phyloP scores from a whole-genome alignment of 2,888 invertebrate genomes.

The Phragmatobia fuliginosa region DNA sequence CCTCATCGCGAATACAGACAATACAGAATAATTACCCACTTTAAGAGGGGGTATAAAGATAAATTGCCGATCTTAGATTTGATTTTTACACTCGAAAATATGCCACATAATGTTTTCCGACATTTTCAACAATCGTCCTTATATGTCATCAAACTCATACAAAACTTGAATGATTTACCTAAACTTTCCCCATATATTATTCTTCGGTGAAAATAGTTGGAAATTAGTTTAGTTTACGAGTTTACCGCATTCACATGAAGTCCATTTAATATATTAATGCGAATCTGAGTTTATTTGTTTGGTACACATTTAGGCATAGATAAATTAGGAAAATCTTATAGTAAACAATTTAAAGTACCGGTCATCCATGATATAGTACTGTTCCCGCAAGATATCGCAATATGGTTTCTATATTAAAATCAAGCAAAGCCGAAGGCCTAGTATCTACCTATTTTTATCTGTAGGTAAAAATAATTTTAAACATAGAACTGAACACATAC shows the following conservation, averaged over 20 bases:
- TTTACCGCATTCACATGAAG: too few relatives aligned
- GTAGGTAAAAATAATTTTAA: too few relatives aligned
- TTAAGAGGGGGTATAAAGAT: too few relatives aligned
- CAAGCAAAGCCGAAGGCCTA: background rate
- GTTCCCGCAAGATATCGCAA: too few relatives aligned
- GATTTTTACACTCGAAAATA: too few relatives aligned
- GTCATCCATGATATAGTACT: background rate
- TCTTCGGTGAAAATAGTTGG: background rate
- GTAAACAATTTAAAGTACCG: background rate
- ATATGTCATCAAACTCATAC: background rate
- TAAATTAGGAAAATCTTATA: background rate
- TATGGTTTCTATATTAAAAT: too few relatives aligned
- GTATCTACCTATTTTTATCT: too few relatives aligned
- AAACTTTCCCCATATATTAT: background rate
- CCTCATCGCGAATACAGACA: too few relatives aligned
- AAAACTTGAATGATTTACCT: background rate
- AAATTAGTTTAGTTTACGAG: too few relatives aligned
- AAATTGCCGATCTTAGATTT: too few relatives aligned
- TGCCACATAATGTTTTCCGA: background rate
- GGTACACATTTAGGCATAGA: background rate
- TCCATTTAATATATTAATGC: too few relatives aligned
- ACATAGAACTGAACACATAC: background rate
- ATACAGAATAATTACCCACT: too few relatives aligned
- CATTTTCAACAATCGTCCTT: background rate
- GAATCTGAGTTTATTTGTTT: background rate